A percentile compares a stretch with the other conserved stretches of the same genome.
These are phyloP conservation scores for Poeciliopsis paucimaculata DNA, from an alignment of 2,797 vertebrate genomes.

Conservation along the genomic window DNA sequence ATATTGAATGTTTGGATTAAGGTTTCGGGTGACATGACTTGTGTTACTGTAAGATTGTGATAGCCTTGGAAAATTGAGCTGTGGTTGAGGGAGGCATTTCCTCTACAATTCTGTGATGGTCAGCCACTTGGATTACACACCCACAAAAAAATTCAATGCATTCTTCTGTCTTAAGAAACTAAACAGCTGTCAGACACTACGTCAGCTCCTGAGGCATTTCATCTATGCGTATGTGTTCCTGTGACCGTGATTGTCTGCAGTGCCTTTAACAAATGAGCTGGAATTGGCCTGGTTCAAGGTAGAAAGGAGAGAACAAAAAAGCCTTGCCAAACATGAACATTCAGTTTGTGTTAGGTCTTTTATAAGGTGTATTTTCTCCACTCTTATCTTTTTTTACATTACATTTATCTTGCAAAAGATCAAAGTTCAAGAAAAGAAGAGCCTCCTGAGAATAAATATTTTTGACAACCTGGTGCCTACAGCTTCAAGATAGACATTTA, in stretches of 20 bases:
- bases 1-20: constrained; percentile 51
- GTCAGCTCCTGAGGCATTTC: constrained; percentile 68
- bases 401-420: neutral
- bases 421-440: neutral
- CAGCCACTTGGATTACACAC: constrained; percentile 49
- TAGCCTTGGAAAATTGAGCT: constrained; percentile 61
- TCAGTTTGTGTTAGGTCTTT: constrained; percentile 4
- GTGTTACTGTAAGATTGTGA: constrained; percentile 59
- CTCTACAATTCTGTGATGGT: constrained; percentile 60
- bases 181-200: constrained; percentile 78
- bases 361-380: neutral
- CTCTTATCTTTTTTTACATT: neutral
- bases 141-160: constrained; percentile 41
- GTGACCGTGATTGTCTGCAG: constrained; percentile 22
- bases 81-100: constrained; percentile 75
- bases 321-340: neutral
- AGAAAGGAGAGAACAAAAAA: constrained; percentile 12
- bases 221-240: constrained; percentile 44
- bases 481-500: constrained; percentile 21
- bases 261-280: constrained; percentile 28
- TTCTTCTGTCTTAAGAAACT: constrained; percentile 64
- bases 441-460: neutral
- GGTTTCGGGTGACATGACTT: constrained; percentile 27
- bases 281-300: constrained; percentile 9
- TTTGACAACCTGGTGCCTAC: constrained; percentile 28